Evolutionary conservation across 2,113 vertebrate genomes (phyloP), one percentile per base, ranked within the genome.

Genomic region (Mesoclemmys tuberculata): DNA sequence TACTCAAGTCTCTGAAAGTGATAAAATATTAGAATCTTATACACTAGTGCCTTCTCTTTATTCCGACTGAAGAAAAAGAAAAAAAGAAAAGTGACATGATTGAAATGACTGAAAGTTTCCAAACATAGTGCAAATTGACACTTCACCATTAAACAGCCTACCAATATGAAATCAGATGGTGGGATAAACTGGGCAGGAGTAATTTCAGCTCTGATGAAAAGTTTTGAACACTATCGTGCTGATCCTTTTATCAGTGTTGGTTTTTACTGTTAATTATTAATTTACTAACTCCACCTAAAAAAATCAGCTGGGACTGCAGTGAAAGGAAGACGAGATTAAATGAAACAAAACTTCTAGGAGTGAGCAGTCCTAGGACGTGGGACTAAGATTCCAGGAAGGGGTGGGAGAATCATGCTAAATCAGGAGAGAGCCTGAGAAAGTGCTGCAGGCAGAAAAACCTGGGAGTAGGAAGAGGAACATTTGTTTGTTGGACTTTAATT

Each of bases 1-100:
- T 35, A 56, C 26, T 90, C 90, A 94, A 82, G 77, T 92, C 84
- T 95, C 88, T 81, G 61, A n/a, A 74, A 78, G 52, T 89, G 87
- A 95, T 89, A 92, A 90, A 94, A 56, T n/a, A 48, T 5, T 85
- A 82, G 41, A 58, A 48, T 35, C 10, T 27, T 4, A 4, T 48
- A 88, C 19, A 71, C 82, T 87, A 90, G 38, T 52, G 26, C 61
- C 87, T 86, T 83, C 49, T 93, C 80, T 80, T 55, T 89, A 78
- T 74, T 27, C 38, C 54, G 52, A 12, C 80, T 38, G 22, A 9
- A 82, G 51, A 49, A 49, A 81, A 90, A 56, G 52, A 80, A 80
- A 58, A 87, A 35, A 75, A 3, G 90, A 61, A 31, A 61, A 71
- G n/a, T 38, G n/a, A 38, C 19, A 93, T 61, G 83, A 31, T 38